Evolutionary conservation across 2,113 vertebrate species (phyloP), one percentile per base, ranked within the genome.

Genomic region (Asarcornis scutulata): DNA sequence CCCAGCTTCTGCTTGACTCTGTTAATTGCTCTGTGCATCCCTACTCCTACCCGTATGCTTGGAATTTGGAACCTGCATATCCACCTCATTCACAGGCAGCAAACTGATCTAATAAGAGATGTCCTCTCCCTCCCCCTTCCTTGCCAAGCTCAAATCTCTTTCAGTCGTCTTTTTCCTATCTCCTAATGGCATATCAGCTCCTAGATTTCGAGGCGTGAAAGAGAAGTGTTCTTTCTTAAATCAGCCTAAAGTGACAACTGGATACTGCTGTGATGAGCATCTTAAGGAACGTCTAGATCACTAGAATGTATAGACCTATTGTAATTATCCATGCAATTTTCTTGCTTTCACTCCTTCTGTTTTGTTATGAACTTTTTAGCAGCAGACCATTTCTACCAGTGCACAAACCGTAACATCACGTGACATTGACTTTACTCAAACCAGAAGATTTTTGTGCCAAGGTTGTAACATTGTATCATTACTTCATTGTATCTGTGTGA

Each of bases 401-500:
- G 89, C 97, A 91, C 86, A 94, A 91, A 89, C 91, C 62, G 4
- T 95, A 88, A 94, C 89, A 67, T 96, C 96, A 96, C 91, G 68
- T 97, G 96, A 82, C 93, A 87, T 36, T 95, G 95, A 92, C 93
- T 97, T 96, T 96, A 95, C 95, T 97, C 96, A 97, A 75, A 96
- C 87, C 72, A 90, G 89, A 92, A 96, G 94, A 95, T 94, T 96
- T 97, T 93, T 89, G 86, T 94, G 93, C 96, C 95, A 97, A 93
- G 91, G 89, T 94, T 96, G 75, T 94, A 97, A 77, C 88, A 90
- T 88, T 95, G 55, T 96, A 96, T 95, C 89, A 80, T 97, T 94
- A 95, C 88, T 96, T 97, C 93, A 93, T 97, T 96, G 92, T 97
- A 97, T 97, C 92, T 92, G 6, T 78, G 69, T 95, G 94, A 96